These are phyloP conservation scores for Drosophila quasianomalipes DNA, from an alignment of 2,888 invertebrate species.

Conservation along the genomic window DNA sequence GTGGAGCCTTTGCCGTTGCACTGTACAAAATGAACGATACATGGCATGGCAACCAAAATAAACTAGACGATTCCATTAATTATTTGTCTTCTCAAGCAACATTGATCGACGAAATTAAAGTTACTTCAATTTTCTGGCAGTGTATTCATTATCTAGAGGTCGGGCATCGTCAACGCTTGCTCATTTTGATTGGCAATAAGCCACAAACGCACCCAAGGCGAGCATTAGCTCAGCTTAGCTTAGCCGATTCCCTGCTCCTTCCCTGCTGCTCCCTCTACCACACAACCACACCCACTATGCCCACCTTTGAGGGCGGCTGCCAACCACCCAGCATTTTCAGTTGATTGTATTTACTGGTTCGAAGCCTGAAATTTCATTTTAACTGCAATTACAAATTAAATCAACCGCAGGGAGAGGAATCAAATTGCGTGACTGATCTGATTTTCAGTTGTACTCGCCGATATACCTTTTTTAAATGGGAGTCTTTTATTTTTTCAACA, in stretches of 20 bases:
- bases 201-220: slow-evolving; percentile 71
- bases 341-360: slow-evolving; percentile 53
- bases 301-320: slow-evolving; percentile 15
- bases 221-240: slow-evolving; percentile 45
- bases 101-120: not conserved
- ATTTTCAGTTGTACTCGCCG: slow-evolving; percentile 19
- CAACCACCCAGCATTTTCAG: slow-evolving; percentile 17
- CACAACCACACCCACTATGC: not conserved
- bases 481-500: not conserved
- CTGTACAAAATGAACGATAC: slow-evolving; percentile 25
- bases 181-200: slow-evolving; percentile 73
- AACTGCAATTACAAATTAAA: slow-evolving; percentile 73
- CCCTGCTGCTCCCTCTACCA: not conserved
- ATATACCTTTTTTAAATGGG: slow-evolving; percentile 3
- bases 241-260: not conserved
- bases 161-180: slow-evolving; percentile 26
- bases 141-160: slow-evolving; percentile 28
- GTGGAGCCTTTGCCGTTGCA: slow-evolving; percentile 11
- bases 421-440: slow-evolving; percentile 52
- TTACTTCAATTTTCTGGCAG: slow-evolving; percentile 15
- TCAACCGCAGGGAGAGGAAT: slow-evolving; percentile 49
- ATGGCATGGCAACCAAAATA: not conserved
- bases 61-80: not conserved
- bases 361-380: slow-evolving; percentile 50
- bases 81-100: not conserved